phyloP scores from a whole-genome alignment of 2,113 vertebrate species.

The Arenaria interpres region DNA sequence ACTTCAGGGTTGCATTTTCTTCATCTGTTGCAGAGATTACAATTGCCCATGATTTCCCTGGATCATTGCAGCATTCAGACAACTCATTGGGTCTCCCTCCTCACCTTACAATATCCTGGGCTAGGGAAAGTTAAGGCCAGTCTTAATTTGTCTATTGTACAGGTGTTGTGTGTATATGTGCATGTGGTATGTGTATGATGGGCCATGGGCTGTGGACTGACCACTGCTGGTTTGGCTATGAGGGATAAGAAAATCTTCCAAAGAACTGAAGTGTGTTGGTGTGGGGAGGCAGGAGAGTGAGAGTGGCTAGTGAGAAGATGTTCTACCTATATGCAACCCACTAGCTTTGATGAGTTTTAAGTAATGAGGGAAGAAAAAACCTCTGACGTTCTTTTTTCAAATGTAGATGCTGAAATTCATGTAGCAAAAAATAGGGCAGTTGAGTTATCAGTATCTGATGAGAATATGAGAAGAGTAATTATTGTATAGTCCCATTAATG shows the following conservation, averaged over 20 bases:
- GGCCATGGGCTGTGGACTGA: not conserved
- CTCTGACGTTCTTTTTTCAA: not conserved
- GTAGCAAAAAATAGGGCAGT: not conserved
- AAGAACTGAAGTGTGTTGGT: not conserved
- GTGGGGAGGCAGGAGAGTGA: not conserved
- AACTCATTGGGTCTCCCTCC: not conserved
- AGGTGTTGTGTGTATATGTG: not conserved
- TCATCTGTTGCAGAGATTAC: not conserved
- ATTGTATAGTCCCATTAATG: not conserved
- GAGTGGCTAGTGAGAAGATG: not conserved
- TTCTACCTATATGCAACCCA: not conserved
- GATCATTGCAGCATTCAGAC: not conserved
- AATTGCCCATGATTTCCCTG: not conserved
- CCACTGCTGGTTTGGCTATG: not conserved
- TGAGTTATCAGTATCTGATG: not conserved
- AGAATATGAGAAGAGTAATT: slow-evolving; percentile 6
- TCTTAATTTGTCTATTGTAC: not conserved
- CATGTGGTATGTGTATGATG: not conserved
- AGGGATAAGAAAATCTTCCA: not conserved
- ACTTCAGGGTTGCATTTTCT: not conserved
- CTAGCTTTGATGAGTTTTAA: not conserved
- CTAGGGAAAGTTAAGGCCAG: not conserved
- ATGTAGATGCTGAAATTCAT: not conserved
- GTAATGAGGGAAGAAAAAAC: not conserved
- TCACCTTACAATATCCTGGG: not conserved